Conservation (phyloP, 2,113 vertebrate genomes). For the Dromas ardeola region DNA sequence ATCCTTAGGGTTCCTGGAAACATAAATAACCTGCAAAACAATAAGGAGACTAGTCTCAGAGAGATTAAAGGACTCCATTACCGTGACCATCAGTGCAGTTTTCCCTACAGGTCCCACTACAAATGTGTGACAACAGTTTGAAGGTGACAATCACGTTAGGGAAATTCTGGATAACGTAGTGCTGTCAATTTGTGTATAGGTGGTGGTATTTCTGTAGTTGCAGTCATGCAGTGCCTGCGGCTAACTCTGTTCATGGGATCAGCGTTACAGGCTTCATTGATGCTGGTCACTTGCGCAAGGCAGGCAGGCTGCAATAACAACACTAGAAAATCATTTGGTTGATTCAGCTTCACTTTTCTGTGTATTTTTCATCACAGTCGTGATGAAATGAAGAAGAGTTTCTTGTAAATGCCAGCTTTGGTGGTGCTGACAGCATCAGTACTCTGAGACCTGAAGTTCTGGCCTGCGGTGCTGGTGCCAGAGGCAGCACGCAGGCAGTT, state of each 20-base stretch:
- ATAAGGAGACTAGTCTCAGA: not conserved
- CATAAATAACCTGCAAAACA: slow-evolving; percentile 71
- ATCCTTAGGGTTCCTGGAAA: slow-evolving; percentile 81
- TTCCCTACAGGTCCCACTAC: not conserved
- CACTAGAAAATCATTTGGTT: not conserved
- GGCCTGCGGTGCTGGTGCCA: not conserved
- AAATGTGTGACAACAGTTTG: not conserved
- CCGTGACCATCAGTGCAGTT: not conserved
- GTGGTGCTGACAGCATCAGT: not conserved
- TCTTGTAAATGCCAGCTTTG: not conserved
- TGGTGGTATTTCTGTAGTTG: not conserved
- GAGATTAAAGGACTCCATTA: not conserved
- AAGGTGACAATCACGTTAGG: not conserved
- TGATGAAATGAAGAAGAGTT: not conserved
- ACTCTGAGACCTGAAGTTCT: not conserved
- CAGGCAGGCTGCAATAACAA: not conserved
- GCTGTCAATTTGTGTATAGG: not conserved
- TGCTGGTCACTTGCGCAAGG: not conserved
- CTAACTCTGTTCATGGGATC: not conserved
- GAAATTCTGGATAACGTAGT: not conserved
- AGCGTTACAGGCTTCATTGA: not conserved
- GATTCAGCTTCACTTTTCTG: not conserved
- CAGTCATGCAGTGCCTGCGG: fast-evolving
- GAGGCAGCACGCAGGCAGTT: not conserved
- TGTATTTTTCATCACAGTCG: no score